Evolutionary conservation across 2,797 vertebrate genomes (phyloP).

Genomic region (Rostrhamus sociabilis): DNA sequence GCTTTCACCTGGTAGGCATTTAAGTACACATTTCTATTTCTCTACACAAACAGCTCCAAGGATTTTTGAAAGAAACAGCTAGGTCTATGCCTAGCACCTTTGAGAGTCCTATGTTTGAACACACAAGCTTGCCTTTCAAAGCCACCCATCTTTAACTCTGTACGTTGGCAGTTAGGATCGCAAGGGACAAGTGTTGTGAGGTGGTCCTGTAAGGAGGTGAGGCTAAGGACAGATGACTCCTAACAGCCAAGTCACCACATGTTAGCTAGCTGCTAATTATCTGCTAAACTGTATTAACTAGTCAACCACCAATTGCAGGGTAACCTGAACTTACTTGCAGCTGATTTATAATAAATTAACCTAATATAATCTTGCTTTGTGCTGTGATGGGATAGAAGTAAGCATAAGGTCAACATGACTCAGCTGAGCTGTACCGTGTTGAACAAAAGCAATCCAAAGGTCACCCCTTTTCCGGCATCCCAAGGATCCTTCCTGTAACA

Average conservation of each 20-base stretch:
- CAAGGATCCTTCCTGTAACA: slow-evolving; percentile 1
- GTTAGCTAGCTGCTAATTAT: not conserved
- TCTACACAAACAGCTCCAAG: not conserved
- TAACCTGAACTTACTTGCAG: not conserved
- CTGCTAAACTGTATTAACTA: not conserved
- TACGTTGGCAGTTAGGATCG: not conserved
- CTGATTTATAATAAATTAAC: slow-evolving; percentile 1
- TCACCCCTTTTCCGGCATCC: not conserved
- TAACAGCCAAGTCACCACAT: not conserved
- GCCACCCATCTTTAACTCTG: not conserved
- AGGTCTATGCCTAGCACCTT: not conserved
- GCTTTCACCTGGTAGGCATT: not conserved
- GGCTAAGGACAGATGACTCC: not conserved
- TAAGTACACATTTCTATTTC: not conserved
- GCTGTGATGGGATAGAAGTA: not conserved
- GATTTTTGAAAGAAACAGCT: not conserved
- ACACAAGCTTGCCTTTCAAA: not conserved
- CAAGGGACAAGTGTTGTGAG: not conserved
- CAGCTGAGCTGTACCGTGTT: not conserved
- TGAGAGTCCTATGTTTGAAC: not conserved
- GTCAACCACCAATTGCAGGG: not conserved
- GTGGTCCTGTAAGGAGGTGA: not conserved
- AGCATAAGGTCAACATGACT: not conserved
- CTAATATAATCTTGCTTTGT: not conserved
- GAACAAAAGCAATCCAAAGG: slow-evolving; percentile 4